Conservation (phyloP, 2,888 invertebrate genomes). For the Schrankia costaestrigalis region DNA sequence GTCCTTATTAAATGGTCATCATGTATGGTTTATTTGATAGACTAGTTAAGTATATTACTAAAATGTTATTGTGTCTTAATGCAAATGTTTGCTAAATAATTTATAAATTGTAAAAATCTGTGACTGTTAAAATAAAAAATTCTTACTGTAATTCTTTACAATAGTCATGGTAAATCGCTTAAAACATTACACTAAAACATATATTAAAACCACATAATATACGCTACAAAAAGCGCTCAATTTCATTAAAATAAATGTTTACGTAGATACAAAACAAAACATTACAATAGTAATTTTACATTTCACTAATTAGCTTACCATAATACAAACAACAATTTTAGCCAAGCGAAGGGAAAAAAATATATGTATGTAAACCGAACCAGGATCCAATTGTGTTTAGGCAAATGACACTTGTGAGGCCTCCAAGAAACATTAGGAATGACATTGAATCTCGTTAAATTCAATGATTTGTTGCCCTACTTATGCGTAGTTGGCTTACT, state of each 20-base stretch:
- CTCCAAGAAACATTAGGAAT: conserved; percentile 60
- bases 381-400: conserved; percentile 63
- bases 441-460: conserved; percentile 58
- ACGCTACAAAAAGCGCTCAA: conserved; percentile 4
- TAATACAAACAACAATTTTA: conserved; percentile 14
- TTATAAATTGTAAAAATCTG: no score
- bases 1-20: no score
- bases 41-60: no score
- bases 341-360: conserved; percentile 37
- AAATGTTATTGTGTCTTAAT: no score
- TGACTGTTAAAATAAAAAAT: no score
- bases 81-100: no score
- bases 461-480: conserved; percentile 52
- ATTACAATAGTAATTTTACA: not conserved
- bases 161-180: no score
- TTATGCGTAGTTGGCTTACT: conserved; percentile 28
- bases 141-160: no score
- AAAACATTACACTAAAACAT: no score
- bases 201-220: no score
- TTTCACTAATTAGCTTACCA: conserved; percentile 6
- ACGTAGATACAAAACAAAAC: no score
- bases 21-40: no score
- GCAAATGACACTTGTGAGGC: conserved; percentile 62
- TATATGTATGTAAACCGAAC: conserved; percentile 38
- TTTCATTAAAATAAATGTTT: conserved; percentile 11